Percentiles rank a stretch among this genome's conserved stretches.
Evolutionary conservation across 2,888 invertebrate species (phyloP).

Genomic region (Tyria jacobaeae): DNA sequence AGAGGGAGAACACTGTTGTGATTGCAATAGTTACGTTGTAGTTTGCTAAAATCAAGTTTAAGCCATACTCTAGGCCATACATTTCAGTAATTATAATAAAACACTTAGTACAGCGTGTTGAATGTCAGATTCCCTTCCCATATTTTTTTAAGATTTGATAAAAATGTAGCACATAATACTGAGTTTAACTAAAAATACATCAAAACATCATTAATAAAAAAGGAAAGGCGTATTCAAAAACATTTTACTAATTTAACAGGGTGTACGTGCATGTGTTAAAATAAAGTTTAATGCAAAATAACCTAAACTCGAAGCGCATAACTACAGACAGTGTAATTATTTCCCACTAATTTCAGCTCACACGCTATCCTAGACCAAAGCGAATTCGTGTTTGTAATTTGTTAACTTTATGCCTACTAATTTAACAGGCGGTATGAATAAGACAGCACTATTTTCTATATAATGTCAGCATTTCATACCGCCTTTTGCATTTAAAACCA

Average conservation of each 20-base stretch:
- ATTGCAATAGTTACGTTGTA: too few species aligned
- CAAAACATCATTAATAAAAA: background rate
- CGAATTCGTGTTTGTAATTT: slow-evolving; percentile 48
- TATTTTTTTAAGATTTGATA: too few species aligned
- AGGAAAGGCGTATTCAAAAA: background rate
- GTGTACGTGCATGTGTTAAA: slow-evolving; percentile 9
- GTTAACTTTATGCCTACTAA: slow-evolving; percentile 12
- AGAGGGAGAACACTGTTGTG: too few species aligned
- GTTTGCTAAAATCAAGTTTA: too few species aligned
- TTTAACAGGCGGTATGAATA: background rate
- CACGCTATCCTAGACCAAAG: slow-evolving; percentile 54
- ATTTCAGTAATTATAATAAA: too few species aligned
- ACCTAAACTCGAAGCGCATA: slow-evolving; percentile 47
- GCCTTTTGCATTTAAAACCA: background rate
- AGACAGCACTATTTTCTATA: background rate
- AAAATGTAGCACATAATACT: too few species aligned
- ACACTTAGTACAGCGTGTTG: too few species aligned
- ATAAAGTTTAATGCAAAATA: slow-evolving; percentile 52
- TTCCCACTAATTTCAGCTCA: slow-evolving; percentile 55
- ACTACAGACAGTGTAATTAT: slow-evolving; percentile 61
- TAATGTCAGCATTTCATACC: background rate
- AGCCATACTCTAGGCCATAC: too few species aligned
- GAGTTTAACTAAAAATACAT: too few species aligned
- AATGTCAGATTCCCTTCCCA: too few species aligned
- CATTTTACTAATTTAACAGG: slow-evolving; percentile 1